A percentile compares a stretch with the other conserved stretches of the same genome.
These are phyloP conservation scores for Agrilus mali DNA, from an alignment of 2,888 invertebrate genomes.

Conservation along the genomic window DNA sequence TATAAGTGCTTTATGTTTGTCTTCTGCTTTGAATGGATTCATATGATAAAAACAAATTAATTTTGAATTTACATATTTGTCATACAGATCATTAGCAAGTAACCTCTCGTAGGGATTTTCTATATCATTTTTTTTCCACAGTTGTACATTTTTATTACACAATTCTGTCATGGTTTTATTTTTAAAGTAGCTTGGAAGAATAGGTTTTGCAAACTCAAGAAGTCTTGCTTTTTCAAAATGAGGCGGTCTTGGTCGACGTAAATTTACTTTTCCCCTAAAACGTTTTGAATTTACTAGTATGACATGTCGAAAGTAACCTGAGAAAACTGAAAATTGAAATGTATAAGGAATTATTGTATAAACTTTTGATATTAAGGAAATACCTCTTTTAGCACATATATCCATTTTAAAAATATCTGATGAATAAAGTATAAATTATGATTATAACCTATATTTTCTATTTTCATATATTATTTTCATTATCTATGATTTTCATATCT, in stretches of 20 bases:
- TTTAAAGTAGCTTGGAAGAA: constrained; percentile 37
- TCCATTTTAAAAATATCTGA: too few relatives aligned
- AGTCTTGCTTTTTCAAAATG: constrained; percentile 57
- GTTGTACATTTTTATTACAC: constrained; percentile 35
- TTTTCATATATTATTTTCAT: too few relatives aligned
- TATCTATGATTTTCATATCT: too few relatives aligned
- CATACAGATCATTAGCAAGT: constrained; percentile 55
- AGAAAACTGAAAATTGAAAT: too few relatives aligned
- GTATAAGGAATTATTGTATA: too few relatives aligned
- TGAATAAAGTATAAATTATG: too few relatives aligned
- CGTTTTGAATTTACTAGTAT: constrained; percentile 39
- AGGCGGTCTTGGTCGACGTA: constrained; percentile 57
- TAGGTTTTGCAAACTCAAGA: constrained; percentile 52
- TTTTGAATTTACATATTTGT: constrained; percentile 58
- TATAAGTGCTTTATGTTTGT: constrained; percentile 50
- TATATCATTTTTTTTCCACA: constrained; percentile 23
- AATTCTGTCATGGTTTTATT: constrained; percentile 36
- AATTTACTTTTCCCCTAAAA: constrained; percentile 64
- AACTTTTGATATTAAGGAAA: too few relatives aligned
- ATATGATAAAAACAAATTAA: constrained; percentile 60
- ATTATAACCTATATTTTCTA: too few relatives aligned
- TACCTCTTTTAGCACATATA: too few relatives aligned
- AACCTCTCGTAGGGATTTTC: constrained; percentile 62
- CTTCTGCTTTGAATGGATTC: constrained; percentile 56
- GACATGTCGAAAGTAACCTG: too few relatives aligned